Evolutionary conservation across 2,113 vertebrate species (phyloP).

Genomic region (Hymenochirus boettgeri): DNA sequence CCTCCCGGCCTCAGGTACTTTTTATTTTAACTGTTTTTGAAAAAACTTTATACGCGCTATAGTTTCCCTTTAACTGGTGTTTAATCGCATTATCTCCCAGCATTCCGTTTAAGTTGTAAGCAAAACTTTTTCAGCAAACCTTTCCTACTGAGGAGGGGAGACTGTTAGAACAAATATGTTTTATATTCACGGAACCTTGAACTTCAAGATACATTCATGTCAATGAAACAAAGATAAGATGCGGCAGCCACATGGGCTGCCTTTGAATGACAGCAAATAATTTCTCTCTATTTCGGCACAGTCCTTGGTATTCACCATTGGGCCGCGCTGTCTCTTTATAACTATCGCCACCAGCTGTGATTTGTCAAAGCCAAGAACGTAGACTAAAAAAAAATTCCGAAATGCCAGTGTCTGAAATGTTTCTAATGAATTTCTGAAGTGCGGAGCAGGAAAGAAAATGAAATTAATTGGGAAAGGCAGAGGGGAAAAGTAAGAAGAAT

Average conservation of each 20-base stretch:
- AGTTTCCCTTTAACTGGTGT: too few species aligned
- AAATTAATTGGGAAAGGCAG: neutral
- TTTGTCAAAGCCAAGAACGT: constrained; percentile 27
- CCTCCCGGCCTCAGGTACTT: too few species aligned
- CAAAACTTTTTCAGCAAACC: too few species aligned
- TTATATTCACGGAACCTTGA: neutral
- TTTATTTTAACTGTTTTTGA: too few species aligned
- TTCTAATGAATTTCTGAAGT: too few species aligned
- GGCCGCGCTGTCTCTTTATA: constrained; percentile 12
- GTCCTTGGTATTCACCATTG: constrained; percentile 29
- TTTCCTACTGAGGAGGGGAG: too few species aligned
- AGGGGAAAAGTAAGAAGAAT: neutral
- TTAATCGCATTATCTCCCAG: too few species aligned
- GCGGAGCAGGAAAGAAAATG: too few species aligned
- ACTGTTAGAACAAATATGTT: too few species aligned
- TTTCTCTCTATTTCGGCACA: constrained; percentile 19
- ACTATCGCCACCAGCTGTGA: constrained; percentile 26
- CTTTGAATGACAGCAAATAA: constrained; percentile 33
- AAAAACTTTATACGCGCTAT: too few species aligned
- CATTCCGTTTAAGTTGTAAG: too few species aligned
- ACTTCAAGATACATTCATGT: constrained; percentile 8
- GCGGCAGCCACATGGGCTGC: constrained; percentile 4
- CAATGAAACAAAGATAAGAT: constrained; percentile 20
- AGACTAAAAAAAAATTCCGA: neutral
- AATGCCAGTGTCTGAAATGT: too few species aligned